Base-by-base conservation (phyloP, 2,113 vertebrate species). In the Aldabrachelys gigantea region DNA sequence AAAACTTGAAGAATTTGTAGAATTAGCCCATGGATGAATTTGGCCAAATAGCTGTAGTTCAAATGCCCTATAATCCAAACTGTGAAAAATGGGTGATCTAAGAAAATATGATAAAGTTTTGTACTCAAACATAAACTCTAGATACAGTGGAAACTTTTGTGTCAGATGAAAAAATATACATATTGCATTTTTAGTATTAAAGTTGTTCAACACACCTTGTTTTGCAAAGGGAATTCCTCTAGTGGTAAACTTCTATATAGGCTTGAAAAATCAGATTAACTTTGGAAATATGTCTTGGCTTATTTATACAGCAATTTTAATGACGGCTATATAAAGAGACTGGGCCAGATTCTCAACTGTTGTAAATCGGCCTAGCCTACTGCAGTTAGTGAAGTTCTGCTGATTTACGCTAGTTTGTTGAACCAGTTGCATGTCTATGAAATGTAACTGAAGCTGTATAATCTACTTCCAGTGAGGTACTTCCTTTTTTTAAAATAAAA, bases 331-430 rank as follows among this genome's bases (percentile, higher is more conserved):
- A 25, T 10, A 50, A 44, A 56, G 79, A 22, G 10, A 91, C 8
- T 53, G 59, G 27, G 59, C 56, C 29, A 27, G 35, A 4, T 82
- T 87, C 19, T 80, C 22, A 17, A 2, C 1, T n/a, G 16, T 41
- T 38, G 52, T 41, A 69, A 86, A 76, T 10, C 10, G 8, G 21
- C 3, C 1, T 0, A 0, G 87, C 24, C 10, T 44, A 72, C 9
- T 62, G 72, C 27, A 52, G 8, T 35, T 65, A 57, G 24, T 14
- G 11, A 10, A 10, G 54, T 59, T 50, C 72, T 82, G 10, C 21
- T 82, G 14, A 50, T 89, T 41, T 82, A 11, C 5, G 9, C 50
- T 25, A 59, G 27, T 12, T 22, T 65, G 79, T 27, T 3, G 87
- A 75, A 22, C 50, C 50, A 8, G 0, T 12, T 11, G 84, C 78